Conservation (phyloP, 2,797 vertebrate species). For the Paguma larvata region DNA sequence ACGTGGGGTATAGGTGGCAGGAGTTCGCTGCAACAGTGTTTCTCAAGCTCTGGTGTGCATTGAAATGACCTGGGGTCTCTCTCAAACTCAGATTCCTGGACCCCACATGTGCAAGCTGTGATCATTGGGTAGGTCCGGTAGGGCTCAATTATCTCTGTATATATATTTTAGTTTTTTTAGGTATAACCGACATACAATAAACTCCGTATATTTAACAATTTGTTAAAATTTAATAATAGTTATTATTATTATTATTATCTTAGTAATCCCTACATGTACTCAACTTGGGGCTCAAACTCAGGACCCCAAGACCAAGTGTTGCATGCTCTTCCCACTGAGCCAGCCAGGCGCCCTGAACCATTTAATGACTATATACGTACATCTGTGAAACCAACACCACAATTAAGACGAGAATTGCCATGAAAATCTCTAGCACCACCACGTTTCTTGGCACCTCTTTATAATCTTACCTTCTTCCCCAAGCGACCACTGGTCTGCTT, state of each 20-base stretch:
- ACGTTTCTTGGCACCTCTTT: neutral
- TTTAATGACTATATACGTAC: neutral
- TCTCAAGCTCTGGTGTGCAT: neutral
- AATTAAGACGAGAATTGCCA: neutral
- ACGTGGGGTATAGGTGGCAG: neutral
- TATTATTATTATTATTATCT: neutral
- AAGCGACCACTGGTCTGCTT: neutral
- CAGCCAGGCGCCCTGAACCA: neutral
- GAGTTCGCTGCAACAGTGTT: neutral
- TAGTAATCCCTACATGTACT: neutral
- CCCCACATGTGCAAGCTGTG: neutral
- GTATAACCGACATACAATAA: neutral
- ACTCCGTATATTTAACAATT: neutral
- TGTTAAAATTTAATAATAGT: neutral
- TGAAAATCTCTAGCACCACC: neutral
- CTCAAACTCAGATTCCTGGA: neutral
- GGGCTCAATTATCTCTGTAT: neutral
- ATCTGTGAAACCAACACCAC: neutral
- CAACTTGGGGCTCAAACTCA: neutral
- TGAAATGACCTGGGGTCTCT: neutral
- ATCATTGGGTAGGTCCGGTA: neutral
- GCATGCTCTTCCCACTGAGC: neutral
- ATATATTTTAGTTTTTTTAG: too few relatives aligned
- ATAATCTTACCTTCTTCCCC: neutral
- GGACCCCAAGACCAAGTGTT: neutral